phyloP scores from a whole-genome alignment of 1,140 invertebrate genomes.

The Pteromalus puparum region DNA sequence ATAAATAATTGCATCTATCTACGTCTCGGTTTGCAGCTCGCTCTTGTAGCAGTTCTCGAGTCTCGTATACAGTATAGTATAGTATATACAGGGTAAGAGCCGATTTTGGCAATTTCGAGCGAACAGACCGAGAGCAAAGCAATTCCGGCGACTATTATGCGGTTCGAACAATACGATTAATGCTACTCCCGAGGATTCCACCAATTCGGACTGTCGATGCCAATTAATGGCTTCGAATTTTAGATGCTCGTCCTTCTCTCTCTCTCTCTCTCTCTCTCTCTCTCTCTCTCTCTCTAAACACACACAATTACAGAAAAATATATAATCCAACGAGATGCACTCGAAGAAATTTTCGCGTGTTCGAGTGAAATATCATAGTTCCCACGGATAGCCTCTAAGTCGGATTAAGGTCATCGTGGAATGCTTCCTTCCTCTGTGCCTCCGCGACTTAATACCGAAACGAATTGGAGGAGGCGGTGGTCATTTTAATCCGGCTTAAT shows the following conservation, averaged over 20 bases:
- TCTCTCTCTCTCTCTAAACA: no score
- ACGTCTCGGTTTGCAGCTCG: neutral
- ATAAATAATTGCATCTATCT: conserved; percentile 30
- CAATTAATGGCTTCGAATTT: neutral
- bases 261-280: no score
- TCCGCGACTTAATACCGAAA: conserved; percentile 22
- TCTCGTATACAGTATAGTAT: neutral
- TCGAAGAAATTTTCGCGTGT: neutral
- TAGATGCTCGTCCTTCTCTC: neutral
- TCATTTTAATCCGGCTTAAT: conserved; percentile 43
- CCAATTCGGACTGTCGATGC: conserved; percentile 8
- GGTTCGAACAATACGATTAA: conserved; percentile 45
- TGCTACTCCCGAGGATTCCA: conserved; percentile 29
- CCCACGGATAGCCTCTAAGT: neutral
- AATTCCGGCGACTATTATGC: conserved; percentile 34
- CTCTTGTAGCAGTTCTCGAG: neutral
- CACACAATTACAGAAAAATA: no score
- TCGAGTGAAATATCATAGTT: conserved; percentile 9
- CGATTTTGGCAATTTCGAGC: conserved; percentile 56
- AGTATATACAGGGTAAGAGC: conserved; percentile 6
- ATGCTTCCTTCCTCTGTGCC: neutral
- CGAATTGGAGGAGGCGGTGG: conserved; percentile 16
- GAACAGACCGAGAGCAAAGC: conserved; percentile 49
- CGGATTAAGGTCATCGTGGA: conserved; percentile 9
- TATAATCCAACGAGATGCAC: no score